Conservation (phyloP, 2,888 invertebrate species). For the Hirtodrosophila cameraria region DNA sequence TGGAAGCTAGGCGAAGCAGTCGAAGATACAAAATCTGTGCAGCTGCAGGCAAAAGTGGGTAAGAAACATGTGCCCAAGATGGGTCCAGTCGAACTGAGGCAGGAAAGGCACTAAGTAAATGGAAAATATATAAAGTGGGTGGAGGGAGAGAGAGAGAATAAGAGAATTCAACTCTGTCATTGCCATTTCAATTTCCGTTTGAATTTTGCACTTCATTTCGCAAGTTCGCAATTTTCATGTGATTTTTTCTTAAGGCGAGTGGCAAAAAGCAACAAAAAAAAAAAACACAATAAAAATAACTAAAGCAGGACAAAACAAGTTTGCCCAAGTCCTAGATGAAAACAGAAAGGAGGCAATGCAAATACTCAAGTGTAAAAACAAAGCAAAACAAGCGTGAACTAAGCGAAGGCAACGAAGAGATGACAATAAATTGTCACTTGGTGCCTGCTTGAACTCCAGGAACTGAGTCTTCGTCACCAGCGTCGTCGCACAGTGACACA, state of each 20-base stretch:
- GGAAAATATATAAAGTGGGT: constrained; percentile 35
- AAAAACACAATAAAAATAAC: constrained; percentile 7
- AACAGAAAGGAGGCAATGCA: constrained; percentile 60
- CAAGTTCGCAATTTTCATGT: constrained; percentile 79
- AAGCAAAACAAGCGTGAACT: constrained; percentile 53
- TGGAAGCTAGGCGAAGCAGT: constrained; percentile 15
- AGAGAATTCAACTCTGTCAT: constrained; percentile 69
- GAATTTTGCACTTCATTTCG: constrained; percentile 82
- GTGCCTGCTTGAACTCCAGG: constrained; percentile 16
- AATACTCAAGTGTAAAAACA: constrained; percentile 63
- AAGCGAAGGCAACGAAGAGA: constrained; percentile 54
- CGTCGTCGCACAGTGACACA: no score
- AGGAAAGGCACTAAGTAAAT: constrained; percentile 49
- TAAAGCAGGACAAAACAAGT: constrained; percentile 45
- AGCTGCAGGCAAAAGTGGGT: constrained; percentile 38
- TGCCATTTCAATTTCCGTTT: constrained; percentile 82
- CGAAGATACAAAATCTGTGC: constrained; percentile 33
- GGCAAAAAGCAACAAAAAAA: neutral
- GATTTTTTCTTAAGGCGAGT: constrained; percentile 36
- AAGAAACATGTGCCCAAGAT: constrained; percentile 48
- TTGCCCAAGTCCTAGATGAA: constrained; percentile 47
- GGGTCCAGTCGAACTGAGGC: constrained; percentile 28
- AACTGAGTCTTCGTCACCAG: no score
- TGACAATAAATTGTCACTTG: constrained; percentile 80
- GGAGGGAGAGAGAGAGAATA: neutral